Conservation (phyloP, 1,140 invertebrate genomes). For the Cotesia vestalis region DNA sequence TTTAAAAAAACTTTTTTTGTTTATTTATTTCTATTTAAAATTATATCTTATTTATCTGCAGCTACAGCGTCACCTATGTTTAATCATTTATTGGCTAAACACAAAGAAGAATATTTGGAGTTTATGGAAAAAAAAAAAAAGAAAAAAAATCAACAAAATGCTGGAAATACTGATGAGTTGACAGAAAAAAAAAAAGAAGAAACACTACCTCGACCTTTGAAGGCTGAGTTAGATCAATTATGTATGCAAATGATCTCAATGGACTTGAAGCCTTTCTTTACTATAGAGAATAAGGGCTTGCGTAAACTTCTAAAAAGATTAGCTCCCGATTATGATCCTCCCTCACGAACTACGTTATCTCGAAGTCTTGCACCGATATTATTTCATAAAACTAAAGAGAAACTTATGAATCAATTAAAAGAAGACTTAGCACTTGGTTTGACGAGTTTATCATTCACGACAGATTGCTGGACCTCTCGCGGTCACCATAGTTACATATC, state of each 20-base stretch:
- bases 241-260: constrained; percentile 21
- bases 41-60: no score
- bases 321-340: not conserved
- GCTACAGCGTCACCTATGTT: no score
- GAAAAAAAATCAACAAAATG: no score
- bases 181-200: no score
- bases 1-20: no score
- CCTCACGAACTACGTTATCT: not conserved
- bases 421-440: not conserved
- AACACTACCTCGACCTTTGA: not conserved
- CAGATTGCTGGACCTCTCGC: not conserved
- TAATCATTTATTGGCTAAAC: no score
- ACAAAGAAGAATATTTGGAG: no score
- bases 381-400: not conserved
- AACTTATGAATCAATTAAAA: not conserved
- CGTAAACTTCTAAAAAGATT: constrained; percentile 2
- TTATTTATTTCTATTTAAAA: no score
- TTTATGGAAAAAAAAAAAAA: no score
- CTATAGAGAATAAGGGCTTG: not conserved
- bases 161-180: no score
- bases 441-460: not conserved
- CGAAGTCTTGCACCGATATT: not conserved
- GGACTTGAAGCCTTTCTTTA: constrained; percentile 17
- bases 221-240: not conserved
- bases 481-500: constrained; percentile 10